phyloP scores from a whole-genome alignment of 1,140 invertebrate species.

The Laupala kohalensis region DNA sequence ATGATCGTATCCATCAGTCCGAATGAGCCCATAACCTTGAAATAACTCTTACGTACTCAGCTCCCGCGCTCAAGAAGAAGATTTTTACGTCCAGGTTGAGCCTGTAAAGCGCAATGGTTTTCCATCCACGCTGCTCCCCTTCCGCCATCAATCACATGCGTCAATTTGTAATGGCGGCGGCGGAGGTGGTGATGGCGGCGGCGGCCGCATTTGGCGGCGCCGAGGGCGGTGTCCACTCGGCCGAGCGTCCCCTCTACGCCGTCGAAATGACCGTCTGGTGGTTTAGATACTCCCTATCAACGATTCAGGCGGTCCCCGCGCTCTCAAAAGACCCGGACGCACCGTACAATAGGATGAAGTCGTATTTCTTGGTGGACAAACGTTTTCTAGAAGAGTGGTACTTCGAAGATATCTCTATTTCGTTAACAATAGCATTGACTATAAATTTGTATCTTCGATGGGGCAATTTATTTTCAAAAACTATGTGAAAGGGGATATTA shows the following conservation, averaged over 20 bases:
- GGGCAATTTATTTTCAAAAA: too few relatives aligned
- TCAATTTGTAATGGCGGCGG: conserved; percentile 42
- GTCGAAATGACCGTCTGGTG: conserved; percentile 6
- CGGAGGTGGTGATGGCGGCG: too few relatives aligned
- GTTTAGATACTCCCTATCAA: conserved; percentile 12
- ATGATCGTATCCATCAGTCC: background rate
- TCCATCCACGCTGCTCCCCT: conserved; percentile 19
- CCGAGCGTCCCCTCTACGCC: background rate
- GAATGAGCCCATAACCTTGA: background rate
- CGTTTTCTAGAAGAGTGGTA: too few relatives aligned
- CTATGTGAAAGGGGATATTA: too few relatives aligned
- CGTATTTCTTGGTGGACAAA: too few relatives aligned
- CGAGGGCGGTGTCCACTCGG: conserved; percentile 16
- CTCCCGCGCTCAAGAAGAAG: background rate
- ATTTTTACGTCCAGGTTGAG: conserved; percentile 2
- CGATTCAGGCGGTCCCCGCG: background rate
- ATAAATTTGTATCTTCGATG: too few relatives aligned
- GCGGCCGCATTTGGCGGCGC: conserved; percentile 35
- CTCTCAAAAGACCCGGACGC: background rate
- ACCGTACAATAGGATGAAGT: too few relatives aligned
- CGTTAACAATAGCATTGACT: too few relatives aligned
- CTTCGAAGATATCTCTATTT: too few relatives aligned
- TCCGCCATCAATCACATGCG: conserved; percentile 37
- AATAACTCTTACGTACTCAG: background rate
- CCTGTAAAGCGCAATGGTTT: background rate